These are phyloP conservation scores for Diplolepis rosae DNA, from an alignment of 2,888 invertebrate species.

Conservation along the genomic window DNA sequence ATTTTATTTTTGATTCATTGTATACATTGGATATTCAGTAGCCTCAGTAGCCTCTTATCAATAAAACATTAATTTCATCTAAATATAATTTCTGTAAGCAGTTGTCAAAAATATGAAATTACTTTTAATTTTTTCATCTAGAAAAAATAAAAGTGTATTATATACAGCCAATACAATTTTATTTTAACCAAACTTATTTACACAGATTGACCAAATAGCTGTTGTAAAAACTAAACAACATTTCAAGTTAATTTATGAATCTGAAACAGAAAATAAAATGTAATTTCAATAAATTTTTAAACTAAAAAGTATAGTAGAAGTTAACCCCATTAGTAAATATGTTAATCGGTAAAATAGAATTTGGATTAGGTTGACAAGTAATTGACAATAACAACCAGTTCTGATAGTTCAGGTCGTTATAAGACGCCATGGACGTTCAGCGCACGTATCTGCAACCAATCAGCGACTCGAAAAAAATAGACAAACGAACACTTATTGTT, in stretches of 20 bases:
- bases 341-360: neutral
- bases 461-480: constrained; percentile 31
- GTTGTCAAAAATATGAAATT: too few species aligned
- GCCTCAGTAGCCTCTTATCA: neutral
- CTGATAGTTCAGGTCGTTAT: constrained; percentile 15
- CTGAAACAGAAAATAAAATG: neutral
- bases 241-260: neutral
- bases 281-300: neutral
- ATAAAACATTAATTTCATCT: neutral
- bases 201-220: neutral
- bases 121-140: too few species aligned
- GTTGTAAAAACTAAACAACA: neutral
- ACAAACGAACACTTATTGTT: constrained; percentile 31
- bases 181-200: too few species aligned
- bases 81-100: too few species aligned
- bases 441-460: constrained; percentile 36
- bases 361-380: neutral
- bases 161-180: too few species aligned
- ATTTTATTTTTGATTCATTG: neutral
- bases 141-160: too few species aligned
- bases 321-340: neutral
- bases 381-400: neutral
- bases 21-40: neutral
- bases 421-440: neutral
- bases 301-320: neutral